Evolutionary conservation across 30 jellyfish, hydroid and myxozoan species (phyloP).

Genomic region (Turritopsis dohrnii): DNA sequence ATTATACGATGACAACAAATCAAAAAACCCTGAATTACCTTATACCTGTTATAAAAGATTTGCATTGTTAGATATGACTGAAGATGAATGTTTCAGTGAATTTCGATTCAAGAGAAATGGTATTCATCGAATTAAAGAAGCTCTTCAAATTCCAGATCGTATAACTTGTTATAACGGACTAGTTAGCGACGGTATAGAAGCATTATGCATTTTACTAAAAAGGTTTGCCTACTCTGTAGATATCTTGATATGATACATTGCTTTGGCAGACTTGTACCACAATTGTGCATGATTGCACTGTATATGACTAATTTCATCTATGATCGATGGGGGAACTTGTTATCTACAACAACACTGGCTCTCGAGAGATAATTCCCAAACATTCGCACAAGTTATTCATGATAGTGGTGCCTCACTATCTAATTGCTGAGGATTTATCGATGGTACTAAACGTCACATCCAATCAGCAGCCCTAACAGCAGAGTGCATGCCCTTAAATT

Average conservation of each 20-base stretch:
- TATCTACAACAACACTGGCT: neutral
- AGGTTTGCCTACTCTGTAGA: no score
- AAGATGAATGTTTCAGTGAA: no score
- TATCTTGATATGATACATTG: neutral
- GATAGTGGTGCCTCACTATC: neutral
- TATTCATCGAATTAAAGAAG: neutral
- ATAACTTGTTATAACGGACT: constrained; percentile 2
- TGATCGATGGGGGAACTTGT: neutral
- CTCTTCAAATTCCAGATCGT: constrained; percentile 1
- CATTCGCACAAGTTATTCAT: neutral
- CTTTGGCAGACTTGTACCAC: constrained; percentile 14
- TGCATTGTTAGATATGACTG: no score
- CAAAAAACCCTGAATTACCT: no score
- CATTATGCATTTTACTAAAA: neutral
- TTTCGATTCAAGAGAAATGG: no score
- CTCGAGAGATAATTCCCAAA: neutral
- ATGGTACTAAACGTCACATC: constrained; percentile 16
- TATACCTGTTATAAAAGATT: no score
- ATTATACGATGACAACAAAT: neutral
- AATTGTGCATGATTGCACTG: neutral
- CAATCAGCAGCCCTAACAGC: neutral
- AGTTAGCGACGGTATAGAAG: no score
- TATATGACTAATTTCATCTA: neutral
- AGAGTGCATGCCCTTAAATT: no score
- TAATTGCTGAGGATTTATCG: no score